Percentiles rank a stretch among this genome's conserved stretches.
Conservation (phyloP, 2,797 vertebrate species). For the Spinus pinus region DNA sequence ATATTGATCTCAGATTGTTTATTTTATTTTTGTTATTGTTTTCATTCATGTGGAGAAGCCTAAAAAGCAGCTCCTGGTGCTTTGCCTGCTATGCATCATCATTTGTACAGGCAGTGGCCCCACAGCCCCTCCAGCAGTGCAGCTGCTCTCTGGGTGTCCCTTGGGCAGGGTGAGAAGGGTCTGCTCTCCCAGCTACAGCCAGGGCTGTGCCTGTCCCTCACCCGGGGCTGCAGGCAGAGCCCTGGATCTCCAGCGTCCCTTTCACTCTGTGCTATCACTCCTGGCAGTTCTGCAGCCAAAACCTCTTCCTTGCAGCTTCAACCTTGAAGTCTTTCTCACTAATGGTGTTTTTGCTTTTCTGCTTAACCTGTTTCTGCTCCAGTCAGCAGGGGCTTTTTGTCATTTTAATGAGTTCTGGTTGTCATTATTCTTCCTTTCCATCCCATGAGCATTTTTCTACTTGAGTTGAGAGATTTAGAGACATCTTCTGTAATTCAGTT, state of each 20-base stretch:
- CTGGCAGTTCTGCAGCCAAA: neutral
- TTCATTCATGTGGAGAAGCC: neutral
- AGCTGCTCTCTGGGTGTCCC: neutral
- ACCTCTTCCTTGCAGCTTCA: neutral
- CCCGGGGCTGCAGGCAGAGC: neutral
- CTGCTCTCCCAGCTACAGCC: neutral
- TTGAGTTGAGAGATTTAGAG: neutral
- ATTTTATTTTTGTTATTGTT: neutral
- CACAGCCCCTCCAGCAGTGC: neutral
- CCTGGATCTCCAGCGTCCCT: neutral
- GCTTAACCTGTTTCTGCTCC: neutral
- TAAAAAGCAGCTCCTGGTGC: neutral
- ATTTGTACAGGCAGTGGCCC: neutral
- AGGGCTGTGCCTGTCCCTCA: neutral
- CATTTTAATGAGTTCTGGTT: slow-evolving; percentile 23
- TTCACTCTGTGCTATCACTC: neutral
- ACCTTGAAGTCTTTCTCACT: neutral
- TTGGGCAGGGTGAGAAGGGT: neutral
- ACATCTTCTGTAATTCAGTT: neutral
- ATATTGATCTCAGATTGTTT: neutral
- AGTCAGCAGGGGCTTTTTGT: slow-evolving; percentile 7
- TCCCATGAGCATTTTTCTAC: neutral
- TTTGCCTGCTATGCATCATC: neutral
- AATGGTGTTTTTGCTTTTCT: neutral
- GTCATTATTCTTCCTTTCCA: neutral